Base-by-base conservation (phyloP, 1,140 invertebrate genomes). In the Macrocentrus cingulum region DNA sequence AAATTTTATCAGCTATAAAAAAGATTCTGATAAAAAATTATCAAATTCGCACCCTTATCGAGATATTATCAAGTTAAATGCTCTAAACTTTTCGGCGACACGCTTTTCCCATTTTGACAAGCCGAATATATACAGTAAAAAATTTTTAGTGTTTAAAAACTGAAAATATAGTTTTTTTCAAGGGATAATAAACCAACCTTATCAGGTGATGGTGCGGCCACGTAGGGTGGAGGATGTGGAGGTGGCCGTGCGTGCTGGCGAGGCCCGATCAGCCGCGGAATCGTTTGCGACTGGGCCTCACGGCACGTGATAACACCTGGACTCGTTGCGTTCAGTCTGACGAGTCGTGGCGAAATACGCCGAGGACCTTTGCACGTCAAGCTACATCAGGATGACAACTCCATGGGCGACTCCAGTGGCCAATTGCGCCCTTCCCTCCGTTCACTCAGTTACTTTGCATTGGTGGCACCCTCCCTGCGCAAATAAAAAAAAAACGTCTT, bases 151-250 rank as follows among this genome's bases (percentile, higher is more conserved):
- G n/a, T n/a, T n/a, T n/a, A 53, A 41, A 41, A n/a, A 20, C 13
- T 11, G 18, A 46, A 46, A 19, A 25, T 42, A 16, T 41, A n/a
- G n/a, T n/a, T n/a, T n/a, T n/a, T n/a, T n/a, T n/a, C n/a, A n/a
- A n/a, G n/a, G 39, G 8, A 19, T 5, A 46, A 29, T 13, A 6
- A 6, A 25, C 16, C 7, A 54, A 76, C 72, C 73, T 76, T 76
- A 76, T 76, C 67, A 75, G 74, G 69, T 75, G 62, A 68, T 74
- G 62, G 63, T 71, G 71, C 72, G 72, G 64, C 74, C 68, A 75
- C 70, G 73, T 73, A 67, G 67, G 67, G 74, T 76, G 74, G 74
- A 70, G 69, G 70, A 66, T 69, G 69, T 64, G 65, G 65, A 65
- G 67, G 66, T 67, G 66, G 66, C 65, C 61, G 61, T 44, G 55